Base-by-base conservation (phyloP, 2,797 vertebrate genomes). In the Toxotes lorentzi region DNA sequence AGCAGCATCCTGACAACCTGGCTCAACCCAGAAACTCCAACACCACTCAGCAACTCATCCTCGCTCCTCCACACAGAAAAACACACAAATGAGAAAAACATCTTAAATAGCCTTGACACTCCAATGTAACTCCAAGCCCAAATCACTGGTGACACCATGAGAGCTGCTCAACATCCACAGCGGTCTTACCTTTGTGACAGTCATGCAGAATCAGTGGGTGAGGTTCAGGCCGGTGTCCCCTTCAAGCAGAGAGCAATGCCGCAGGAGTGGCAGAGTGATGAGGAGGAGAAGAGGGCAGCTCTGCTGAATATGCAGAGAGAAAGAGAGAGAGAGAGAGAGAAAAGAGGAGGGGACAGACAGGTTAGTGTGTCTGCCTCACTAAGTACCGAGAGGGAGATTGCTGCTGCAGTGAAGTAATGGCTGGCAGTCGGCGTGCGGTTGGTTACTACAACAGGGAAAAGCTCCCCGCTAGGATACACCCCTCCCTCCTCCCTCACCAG, bases 101-200 rank as follows among this genome's bases (percentile, higher is more conserved):
- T 34, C 35, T 70, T 1, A 41, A 60, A 69, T 73, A 53, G 82
- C 68, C 75, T 66, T 67, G 24, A 73, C 48, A 50, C 38, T 56
- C 40, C 56, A 75, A 56, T 70, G 76, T 32, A 43, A 64, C 41
- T 61, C 1, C 10, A 21, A 66, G n/a, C 38, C 58, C 32, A 9
- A 56, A 81, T 21, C 40, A 35, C 21, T 24, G 9, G 16, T 67
- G 69, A 71, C 64, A 66, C 12, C 4, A 61, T 64, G 11, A 45
- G 81, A 91, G 81, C 83, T 82, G 51, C 9, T 32, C 17, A 48
- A 70, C 27, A 69, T 75, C 59, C 30, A 13, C 17, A 70, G 50
- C 50, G 1, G 12, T 34, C 97, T 96, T 97, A 97, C 97, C 97
- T 97, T 91, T 90, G 97, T 97, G 96, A 98, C 96, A 96, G 97